These are phyloP conservation scores for Leptosomus discolor DNA, from an alignment of 2,113 vertebrate species.

Conservation along the genomic window DNA sequence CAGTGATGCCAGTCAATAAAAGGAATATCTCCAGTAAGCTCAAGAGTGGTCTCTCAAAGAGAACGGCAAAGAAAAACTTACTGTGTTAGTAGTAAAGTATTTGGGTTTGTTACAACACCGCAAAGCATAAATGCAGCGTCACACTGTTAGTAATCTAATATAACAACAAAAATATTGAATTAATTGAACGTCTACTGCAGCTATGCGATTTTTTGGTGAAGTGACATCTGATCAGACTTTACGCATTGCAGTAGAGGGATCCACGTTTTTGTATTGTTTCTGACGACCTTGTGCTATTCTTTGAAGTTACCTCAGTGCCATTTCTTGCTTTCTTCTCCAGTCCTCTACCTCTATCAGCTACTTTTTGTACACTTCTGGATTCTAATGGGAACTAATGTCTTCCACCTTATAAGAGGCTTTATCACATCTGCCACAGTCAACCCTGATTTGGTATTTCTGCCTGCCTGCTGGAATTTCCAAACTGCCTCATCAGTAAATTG, in stretches of 20 bases:
- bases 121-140: neutral
- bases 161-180: neutral
- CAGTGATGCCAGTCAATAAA: neutral
- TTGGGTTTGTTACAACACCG: neutral
- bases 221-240: neutral
- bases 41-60: neutral
- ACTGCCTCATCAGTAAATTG: neutral
- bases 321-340: neutral
- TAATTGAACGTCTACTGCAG: neutral
- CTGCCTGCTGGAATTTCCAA: neutral
- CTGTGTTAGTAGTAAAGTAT: neutral
- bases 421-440: neutral
- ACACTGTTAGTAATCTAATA: neutral
- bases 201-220: neutral
- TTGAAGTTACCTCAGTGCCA: neutral
- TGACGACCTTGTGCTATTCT: neutral
- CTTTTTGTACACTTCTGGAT: neutral
- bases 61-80: neutral
- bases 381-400: neutral
- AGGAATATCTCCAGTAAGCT: neutral
- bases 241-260: neutral
- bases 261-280: neutral
- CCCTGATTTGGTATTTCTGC: neutral
- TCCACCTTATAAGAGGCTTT: neutral
- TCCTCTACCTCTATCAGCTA: neutral